Conservation (phyloP, 1,140 invertebrate genomes). For the silkworm (Bombyx mori) region ASM3026992v2 NC_085124.1:7167501-7168000, state of each 20-base stretch:
- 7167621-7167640: too few species aligned
- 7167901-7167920: not conserved
- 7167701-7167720: constrained; percentile 41
- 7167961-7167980: too few species aligned
- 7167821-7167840: not conserved
- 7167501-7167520: too few species aligned
- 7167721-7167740: constrained; percentile 65
- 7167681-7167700: constrained; percentile 67
- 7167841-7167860: not conserved
- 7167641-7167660: not conserved
- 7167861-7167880: not conserved
- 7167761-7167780: constrained; percentile 20
- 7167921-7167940: too few species aligned
- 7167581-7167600: too few species aligned
- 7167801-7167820: not conserved
- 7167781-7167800: not conserved
- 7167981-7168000: too few species aligned
- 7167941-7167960: too few species aligned
- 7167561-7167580: too few species aligned
- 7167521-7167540: too few species aligned
- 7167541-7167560: too few species aligned
- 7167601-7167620: too few species aligned
- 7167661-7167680: constrained; percentile 27
- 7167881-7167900: not conserved
- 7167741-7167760: constrained; percentile 42